Conservation (phyloP, 2,888 invertebrate genomes). For the Tenthredo scrophulariae region DNA sequence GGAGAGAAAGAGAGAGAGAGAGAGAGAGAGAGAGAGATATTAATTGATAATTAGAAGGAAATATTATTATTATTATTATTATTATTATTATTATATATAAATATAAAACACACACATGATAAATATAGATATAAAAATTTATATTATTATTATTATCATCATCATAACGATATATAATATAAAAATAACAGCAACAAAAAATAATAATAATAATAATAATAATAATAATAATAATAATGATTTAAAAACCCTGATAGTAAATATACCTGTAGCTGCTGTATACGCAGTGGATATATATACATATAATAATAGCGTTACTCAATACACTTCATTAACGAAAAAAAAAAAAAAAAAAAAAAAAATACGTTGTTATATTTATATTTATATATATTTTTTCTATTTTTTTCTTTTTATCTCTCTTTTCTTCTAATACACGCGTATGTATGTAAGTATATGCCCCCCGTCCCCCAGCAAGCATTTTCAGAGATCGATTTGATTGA, state of each 20-base stretch:
- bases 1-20: neutral
- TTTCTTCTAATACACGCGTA: neutral
- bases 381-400: conserved; percentile 64
- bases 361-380: neutral
- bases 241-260: too few species aligned
- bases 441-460: conserved; percentile 55
- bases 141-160: neutral
- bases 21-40: neutral
- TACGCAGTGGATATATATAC: too few species aligned
- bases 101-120: neutral
- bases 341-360: neutral
- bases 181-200: neutral
- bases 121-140: neutral
- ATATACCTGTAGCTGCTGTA: too few species aligned
- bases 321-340: too few species aligned
- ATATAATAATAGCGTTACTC: neutral
- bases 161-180: conserved; percentile 53
- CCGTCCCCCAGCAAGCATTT: conserved; percentile 66
- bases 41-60: neutral
- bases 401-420: neutral
- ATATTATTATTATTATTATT: neutral
- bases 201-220: too few species aligned
- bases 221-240: too few species aligned
- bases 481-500: conserved; percentile 59
- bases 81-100: neutral